Evolutionary conservation across 2,113 vertebrate species (phyloP).

Genomic region (Lipophrys pholis): DNA sequence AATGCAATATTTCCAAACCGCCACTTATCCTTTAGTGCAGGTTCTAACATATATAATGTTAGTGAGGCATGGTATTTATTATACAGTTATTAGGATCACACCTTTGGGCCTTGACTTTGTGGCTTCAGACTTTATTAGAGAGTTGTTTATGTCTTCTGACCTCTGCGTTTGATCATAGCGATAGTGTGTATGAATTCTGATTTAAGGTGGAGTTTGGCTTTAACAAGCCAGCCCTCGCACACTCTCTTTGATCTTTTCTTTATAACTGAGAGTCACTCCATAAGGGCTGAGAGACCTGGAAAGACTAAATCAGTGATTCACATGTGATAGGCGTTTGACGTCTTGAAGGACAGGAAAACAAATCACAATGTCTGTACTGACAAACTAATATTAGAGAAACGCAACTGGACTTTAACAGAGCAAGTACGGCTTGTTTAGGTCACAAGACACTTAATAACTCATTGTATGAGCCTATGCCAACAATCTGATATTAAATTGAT

Average conservation of each 20-base stretch:
- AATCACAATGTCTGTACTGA: slow-evolving; percentile 6
- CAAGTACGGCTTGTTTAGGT: not conserved
- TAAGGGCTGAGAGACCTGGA: slow-evolving; percentile 36
- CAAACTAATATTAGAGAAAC: not conserved
- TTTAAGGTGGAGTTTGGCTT: slow-evolving; percentile 68
- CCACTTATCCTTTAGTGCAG: slow-evolving; percentile 18
- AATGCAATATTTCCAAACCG: not conserved
- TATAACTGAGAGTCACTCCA: slow-evolving; percentile 29
- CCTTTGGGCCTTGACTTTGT: slow-evolving; percentile 42
- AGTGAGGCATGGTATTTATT: slow-evolving; percentile 18
- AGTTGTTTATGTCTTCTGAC: slow-evolving; percentile 65
- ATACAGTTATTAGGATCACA: slow-evolving; percentile 40
- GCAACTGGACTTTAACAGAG: not conserved
- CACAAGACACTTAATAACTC: no score
- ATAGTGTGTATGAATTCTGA: slow-evolving; percentile 61
- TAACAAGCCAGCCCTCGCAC: slow-evolving; percentile 58
- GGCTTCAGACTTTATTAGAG: slow-evolving; percentile 53
- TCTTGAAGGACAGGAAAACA: slow-evolving; percentile 21
- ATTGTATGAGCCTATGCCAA: no score
- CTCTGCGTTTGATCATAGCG: slow-evolving; percentile 63
- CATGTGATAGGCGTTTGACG: slow-evolving; percentile 20
- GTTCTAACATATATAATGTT: slow-evolving; percentile 8
- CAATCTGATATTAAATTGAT: no score
- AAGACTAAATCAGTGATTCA: slow-evolving; percentile 51
- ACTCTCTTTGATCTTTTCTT: slow-evolving; percentile 70